These are phyloP conservation scores for Holothuria glaberrima DNA, from an alignment of 35 echinoderm and acorn worm species.

Conservation along the genomic window DNA sequence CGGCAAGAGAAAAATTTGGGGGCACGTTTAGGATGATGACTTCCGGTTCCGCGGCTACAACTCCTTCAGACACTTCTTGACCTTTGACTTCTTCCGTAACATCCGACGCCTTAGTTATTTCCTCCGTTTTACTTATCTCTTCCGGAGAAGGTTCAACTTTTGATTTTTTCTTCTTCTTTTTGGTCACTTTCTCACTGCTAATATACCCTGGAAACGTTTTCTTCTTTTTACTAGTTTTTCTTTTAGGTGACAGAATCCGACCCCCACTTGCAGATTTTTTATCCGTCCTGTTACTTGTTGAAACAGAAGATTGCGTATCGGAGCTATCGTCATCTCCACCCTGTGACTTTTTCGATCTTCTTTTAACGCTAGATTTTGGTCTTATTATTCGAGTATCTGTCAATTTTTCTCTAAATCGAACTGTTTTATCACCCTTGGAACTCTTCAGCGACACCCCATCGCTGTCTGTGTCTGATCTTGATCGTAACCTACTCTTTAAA, in stretches of 20 bases:
- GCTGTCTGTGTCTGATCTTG: conserved; percentile 17
- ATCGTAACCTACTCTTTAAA: conserved; percentile 18
- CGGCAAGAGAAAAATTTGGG: conserved; percentile 36
- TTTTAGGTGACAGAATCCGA: conserved; percentile 25
- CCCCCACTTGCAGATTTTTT: conserved; percentile 2
- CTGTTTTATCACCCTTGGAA: conserved; percentile 18
- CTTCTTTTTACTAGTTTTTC: conserved; percentile 21
- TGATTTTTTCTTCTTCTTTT: background rate
- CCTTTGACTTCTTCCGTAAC: too few relatives aligned
- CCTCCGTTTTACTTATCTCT: background rate
- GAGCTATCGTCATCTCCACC: background rate
- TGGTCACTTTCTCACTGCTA: conserved; percentile 39
- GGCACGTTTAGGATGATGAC: conserved; percentile 19
- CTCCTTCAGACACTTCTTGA: background rate
- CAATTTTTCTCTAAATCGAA: conserved; percentile 45
- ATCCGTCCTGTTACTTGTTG: background rate
- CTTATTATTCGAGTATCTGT: conserved; percentile 44
- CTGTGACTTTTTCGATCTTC: conserved; percentile 14
- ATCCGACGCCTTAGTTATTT: too few relatives aligned
- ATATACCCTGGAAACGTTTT: conserved; percentile 51
- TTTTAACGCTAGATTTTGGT: conserved; percentile 12
- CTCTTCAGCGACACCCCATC: conserved; percentile 21
- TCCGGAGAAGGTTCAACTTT: background rate
- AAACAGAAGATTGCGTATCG: background rate
- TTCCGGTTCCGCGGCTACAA: background rate